Evolutionary conservation across 1,140 invertebrate genomes (phyloP).

Genomic region (Harpegnathos saltator): DNA sequence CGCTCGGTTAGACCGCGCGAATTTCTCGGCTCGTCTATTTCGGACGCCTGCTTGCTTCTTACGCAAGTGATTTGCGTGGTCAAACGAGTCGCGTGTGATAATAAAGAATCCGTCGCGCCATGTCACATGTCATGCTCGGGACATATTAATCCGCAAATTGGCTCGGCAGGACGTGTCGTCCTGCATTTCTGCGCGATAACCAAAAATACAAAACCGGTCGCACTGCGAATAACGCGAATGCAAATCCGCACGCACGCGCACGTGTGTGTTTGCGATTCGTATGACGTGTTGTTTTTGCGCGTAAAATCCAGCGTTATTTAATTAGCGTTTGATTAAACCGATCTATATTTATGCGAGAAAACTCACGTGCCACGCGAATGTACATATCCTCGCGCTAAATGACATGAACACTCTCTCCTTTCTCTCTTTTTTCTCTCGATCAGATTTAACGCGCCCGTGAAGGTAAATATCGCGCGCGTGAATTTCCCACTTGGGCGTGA

Average conservation of each 20-base stretch:
- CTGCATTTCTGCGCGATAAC: neutral
- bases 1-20: slow-evolving; percentile 40
- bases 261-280: too few species aligned
- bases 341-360: neutral
- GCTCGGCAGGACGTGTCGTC: slow-evolving; percentile 19
- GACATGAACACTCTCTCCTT: neutral
- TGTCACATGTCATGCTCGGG: neutral
- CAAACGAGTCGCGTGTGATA: neutral
- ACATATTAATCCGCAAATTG: slow-evolving; percentile 10
- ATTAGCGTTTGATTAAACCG: neutral
- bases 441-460: neutral
- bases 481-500: neutral
- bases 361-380: neutral
- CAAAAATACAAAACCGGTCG: neutral
- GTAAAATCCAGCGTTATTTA: neutral
- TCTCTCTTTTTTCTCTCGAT: neutral
- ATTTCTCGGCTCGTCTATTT: slow-evolving; percentile 54
- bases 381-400: neutral
- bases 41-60: slow-evolving; percentile 31
- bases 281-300: neutral
- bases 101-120: slow-evolving; percentile 19
- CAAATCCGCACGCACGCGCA: neutral
- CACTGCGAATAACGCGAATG: neutral
- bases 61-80: slow-evolving; percentile 55
- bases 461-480: neutral